Conservation (phyloP, 1,140 invertebrate species). For the Nasonia vitripennis region DNA sequence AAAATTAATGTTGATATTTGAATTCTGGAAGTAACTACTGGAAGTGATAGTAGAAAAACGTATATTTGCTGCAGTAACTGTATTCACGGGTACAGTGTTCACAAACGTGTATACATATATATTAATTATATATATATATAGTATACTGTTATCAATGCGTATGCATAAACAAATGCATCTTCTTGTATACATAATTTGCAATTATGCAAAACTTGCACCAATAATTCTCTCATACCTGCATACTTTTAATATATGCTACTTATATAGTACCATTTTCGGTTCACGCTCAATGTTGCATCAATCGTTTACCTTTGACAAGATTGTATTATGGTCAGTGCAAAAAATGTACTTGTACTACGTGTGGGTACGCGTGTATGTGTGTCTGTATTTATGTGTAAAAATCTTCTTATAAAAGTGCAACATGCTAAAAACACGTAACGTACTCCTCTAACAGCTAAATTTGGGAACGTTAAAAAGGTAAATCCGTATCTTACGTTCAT, state of each 20-base stretch:
- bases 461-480: slow-evolving; percentile 13
- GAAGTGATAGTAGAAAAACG: slow-evolving; percentile 54
- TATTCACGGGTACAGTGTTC: slow-evolving; percentile 57
- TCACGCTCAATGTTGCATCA: slow-evolving; percentile 25
- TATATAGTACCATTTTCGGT: slow-evolving; percentile 35
- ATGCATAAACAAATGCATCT: slow-evolving; percentile 51
- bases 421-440: slow-evolving; percentile 24
- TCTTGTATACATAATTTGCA: slow-evolving; percentile 34
- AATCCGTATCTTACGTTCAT: not conserved
- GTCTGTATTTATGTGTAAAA: slow-evolving; percentile 35
- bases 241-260: slow-evolving; percentile 26
- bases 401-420: slow-evolving; percentile 45
- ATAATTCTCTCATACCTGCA: slow-evolving; percentile 42
- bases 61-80: slow-evolving; percentile 62
- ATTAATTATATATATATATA: slow-evolving; percentile 53
- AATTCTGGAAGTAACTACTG: slow-evolving; percentile 30
- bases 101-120: slow-evolving; percentile 53
- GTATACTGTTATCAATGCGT: slow-evolving; percentile 50
- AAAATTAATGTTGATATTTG: not conserved
- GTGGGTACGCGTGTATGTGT: slow-evolving; percentile 39
- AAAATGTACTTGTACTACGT: slow-evolving; percentile 43
- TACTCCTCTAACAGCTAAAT: slow-evolving; percentile 27
- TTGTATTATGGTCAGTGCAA: slow-evolving; percentile 42
- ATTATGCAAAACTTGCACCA: slow-evolving; percentile 42
- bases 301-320: slow-evolving; percentile 28